Percentiles rank a stretch among this genome's conserved stretches.
Evolutionary conservation across 2,888 invertebrate species (phyloP).

Genomic region (Aleiodes leptofemur): DNA sequence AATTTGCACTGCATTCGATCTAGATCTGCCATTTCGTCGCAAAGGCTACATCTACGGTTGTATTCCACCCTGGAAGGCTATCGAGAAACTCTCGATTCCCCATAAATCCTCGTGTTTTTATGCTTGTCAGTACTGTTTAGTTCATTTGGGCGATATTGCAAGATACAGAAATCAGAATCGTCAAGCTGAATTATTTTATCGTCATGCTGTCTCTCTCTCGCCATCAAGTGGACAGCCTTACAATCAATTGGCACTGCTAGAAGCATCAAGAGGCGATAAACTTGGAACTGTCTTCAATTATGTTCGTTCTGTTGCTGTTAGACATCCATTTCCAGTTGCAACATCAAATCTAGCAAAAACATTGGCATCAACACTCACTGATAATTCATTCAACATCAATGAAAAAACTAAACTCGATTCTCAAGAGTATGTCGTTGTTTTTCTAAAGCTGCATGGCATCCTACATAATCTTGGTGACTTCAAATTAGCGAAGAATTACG

Average conservation of each 20-base stretch:
- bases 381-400: slow-evolving; percentile 63
- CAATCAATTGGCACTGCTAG: slow-evolving; percentile 90
- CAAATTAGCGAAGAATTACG: slow-evolving; percentile 78
- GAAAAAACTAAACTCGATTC: slow-evolving; percentile 76
- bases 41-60: slow-evolving; percentile 76
- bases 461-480: slow-evolving; percentile 78
- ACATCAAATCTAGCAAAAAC: slow-evolving; percentile 87
- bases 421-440: slow-evolving; percentile 78
- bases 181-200: slow-evolving; percentile 90
- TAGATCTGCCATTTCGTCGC: slow-evolving; percentile 86
- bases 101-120: slow-evolving; percentile 87
- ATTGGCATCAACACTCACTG: slow-evolving; percentile 78
- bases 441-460: slow-evolving; percentile 81
- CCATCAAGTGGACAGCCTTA: slow-evolving; percentile 91
- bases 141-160: slow-evolving; percentile 91
- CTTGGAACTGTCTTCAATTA: slow-evolving; percentile 91
- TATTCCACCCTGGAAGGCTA: slow-evolving; percentile 73
- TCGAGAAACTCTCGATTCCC: slow-evolving; percentile 73
- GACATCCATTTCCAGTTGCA: slow-evolving; percentile 91
- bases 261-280: slow-evolving; percentile 87
- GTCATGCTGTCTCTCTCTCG: slow-evolving; percentile 85
- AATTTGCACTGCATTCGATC: slow-evolving; percentile 87
- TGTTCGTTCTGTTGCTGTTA: slow-evolving; percentile 87
- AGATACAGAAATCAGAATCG: slow-evolving; percentile 88
- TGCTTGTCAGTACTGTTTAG: slow-evolving; percentile 91